phyloP scores from a whole-genome alignment of 2,113 vertebrate genomes.

The Pelusios castaneus region DNA sequence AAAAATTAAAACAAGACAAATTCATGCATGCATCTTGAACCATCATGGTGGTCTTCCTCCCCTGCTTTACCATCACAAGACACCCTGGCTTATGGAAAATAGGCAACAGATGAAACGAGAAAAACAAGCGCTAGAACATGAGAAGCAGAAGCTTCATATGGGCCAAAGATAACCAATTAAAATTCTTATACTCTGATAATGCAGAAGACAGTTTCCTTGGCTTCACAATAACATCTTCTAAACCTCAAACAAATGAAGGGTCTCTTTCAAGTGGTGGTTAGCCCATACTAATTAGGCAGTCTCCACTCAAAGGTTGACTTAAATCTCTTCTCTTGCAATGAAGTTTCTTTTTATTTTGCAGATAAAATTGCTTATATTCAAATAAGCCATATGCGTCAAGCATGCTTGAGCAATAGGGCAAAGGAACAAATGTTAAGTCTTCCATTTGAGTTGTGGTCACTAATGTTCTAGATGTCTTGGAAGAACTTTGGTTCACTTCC shows the following conservation, averaged over 20 bases:
- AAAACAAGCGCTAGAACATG: accelerated
- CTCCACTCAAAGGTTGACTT: too few relatives aligned
- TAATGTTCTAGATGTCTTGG: background rate
- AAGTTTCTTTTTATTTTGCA: background rate
- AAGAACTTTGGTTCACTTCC: background rate
- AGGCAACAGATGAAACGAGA: background rate
- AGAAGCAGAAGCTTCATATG: background rate
- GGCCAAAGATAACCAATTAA: background rate
- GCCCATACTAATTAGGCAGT: too few relatives aligned
- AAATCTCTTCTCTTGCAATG: background rate
- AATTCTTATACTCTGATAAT: accelerated
- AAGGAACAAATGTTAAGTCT: background rate
- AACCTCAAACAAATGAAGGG: background rate
- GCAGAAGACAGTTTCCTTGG: background rate
- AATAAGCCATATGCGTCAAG: accelerated
- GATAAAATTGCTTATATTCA: background rate
- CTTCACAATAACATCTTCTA: background rate
- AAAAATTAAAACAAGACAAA: background rate
- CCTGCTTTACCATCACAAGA: background rate
- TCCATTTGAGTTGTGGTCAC: background rate
- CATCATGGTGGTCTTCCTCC: background rate
- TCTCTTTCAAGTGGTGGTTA: background rate
- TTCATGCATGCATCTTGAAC: background rate
- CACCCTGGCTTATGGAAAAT: background rate
- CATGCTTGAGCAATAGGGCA: background rate